Conservation (phyloP, 2,888 invertebrate genomes). For the Limenitis camilla region DNA sequence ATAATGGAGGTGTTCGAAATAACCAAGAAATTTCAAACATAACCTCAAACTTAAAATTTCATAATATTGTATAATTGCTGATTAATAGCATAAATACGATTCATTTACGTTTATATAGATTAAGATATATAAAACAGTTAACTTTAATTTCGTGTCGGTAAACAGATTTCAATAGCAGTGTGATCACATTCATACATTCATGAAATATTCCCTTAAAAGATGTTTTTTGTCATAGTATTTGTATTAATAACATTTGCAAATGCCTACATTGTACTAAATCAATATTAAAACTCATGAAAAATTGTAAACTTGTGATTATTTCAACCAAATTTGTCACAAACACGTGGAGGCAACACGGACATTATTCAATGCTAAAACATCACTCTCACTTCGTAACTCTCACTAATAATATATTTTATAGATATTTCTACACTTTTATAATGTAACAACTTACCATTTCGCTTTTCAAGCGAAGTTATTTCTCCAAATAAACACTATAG, state of each 20-base stretch:
- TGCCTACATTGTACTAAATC: neutral
- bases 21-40: too few species aligned
- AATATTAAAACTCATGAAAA: constrained; percentile 20
- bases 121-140: neutral
- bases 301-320: constrained; percentile 22
- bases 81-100: neutral
- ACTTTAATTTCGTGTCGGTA: neutral
- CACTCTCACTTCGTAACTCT: constrained; percentile 34
- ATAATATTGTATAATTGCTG: neutral
- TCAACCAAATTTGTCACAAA: constrained; percentile 26
- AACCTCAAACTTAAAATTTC: neutral
- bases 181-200: neutral
- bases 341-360: constrained; percentile 34
- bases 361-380: constrained; percentile 16
- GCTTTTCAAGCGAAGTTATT: constrained; percentile 64
- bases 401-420: constrained; percentile 28
- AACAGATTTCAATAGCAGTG: neutral
- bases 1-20: too few species aligned
- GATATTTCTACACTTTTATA: constrained; percentile 30
- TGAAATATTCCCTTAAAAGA: neutral
- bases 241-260: neutral
- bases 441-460: constrained; percentile 64
- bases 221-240: neutral
- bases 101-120: too few species aligned
- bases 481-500: constrained; percentile 64